Evolutionary conservation across 2,888 invertebrate species (phyloP), one percentile per base, ranked within the genome.

Genomic region (Alloscopus bannaensis): DNA sequence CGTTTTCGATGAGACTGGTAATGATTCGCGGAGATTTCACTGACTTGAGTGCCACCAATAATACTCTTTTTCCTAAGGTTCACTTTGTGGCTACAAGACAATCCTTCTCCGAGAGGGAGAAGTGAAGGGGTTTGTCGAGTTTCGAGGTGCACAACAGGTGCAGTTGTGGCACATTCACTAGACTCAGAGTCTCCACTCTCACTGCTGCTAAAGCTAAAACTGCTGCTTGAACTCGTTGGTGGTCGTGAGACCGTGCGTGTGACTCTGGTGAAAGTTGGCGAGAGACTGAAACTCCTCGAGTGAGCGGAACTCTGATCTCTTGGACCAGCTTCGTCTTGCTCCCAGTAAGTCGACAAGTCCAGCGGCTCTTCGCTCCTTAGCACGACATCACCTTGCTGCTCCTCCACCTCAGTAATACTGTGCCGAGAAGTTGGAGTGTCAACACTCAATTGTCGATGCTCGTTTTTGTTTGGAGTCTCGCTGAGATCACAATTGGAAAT

Each of bases 11-110:
- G n/a, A n/a, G n/a, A n/a, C n/a, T n/a, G n/a, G n/a, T n/a, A n/a
- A n/a, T n/a, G n/a, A n/a, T n/a, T n/a, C n/a, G n/a, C n/a, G n/a
- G n/a, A n/a, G n/a, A n/a, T n/a, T n/a, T n/a, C 26, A 65, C 18
- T 75, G 31, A 26, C 64, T 50, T 4, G 36, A 13, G 36, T 55
- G 18, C 55, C 42, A 45, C 20, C 24, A 26, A 1, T 65, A 26
- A 57, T 50, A 71, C 71, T 71, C 59, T 71, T 78, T 47, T 78
- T 78, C 59, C 47, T 57, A 40, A 71, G 78, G 59, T 71, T 47
- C 11, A 78, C 71, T 59, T 50, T 71, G 28, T 71, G 70, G 31
- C 78, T 71, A 24, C 78, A 70, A 60, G 59, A 69, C 8, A 69
- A 22, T 0, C 77, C 77, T 55, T 70, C 18, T 47, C 29, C 6